Conservation (phyloP, 2,888 invertebrate species). For the Crepidodera aurea region DNA sequence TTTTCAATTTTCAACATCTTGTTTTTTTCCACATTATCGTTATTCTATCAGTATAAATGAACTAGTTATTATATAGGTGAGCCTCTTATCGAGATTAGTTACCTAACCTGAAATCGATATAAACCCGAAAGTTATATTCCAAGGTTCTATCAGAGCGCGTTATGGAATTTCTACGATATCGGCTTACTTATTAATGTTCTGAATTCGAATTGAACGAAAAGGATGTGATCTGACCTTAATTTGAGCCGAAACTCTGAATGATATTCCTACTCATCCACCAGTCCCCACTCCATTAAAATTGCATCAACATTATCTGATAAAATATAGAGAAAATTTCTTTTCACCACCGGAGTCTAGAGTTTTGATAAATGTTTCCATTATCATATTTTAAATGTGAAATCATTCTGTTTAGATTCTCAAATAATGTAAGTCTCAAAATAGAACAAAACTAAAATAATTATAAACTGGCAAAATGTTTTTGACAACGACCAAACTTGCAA, state of each 20-base stretch:
- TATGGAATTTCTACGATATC: conserved; percentile 8
- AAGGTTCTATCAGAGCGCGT: conserved; percentile 3
- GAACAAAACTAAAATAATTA: too few relatives aligned
- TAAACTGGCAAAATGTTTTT: too few relatives aligned
- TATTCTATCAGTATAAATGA: too few relatives aligned
- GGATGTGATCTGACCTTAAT: conserved; percentile 7
- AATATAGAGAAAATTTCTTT: neutral
- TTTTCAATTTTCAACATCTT: too few relatives aligned
- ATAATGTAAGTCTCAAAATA: too few relatives aligned
- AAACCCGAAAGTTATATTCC: conserved; percentile 1
- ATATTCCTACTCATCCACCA: neutral
- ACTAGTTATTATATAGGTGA: neutral
- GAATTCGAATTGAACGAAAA: conserved; percentile 1
- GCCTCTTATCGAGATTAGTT: conserved; percentile 2
- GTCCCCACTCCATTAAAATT: neutral
- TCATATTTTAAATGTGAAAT: neutral
- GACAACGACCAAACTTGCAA: too few relatives aligned
- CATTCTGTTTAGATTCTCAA: too few relatives aligned
- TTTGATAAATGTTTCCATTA: neutral
- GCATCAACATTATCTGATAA: neutral
- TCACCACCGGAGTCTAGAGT: neutral
- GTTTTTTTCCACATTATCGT: too few relatives aligned
- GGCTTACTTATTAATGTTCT: conserved; percentile 7
- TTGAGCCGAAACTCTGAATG: neutral
- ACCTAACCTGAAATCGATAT: conserved; percentile 6